Evolutionary conservation across 2,113 vertebrate genomes (phyloP), one percentile per base, ranked within the genome.

Genomic region (Rhegmatorhina hoffmannsi): DNA sequence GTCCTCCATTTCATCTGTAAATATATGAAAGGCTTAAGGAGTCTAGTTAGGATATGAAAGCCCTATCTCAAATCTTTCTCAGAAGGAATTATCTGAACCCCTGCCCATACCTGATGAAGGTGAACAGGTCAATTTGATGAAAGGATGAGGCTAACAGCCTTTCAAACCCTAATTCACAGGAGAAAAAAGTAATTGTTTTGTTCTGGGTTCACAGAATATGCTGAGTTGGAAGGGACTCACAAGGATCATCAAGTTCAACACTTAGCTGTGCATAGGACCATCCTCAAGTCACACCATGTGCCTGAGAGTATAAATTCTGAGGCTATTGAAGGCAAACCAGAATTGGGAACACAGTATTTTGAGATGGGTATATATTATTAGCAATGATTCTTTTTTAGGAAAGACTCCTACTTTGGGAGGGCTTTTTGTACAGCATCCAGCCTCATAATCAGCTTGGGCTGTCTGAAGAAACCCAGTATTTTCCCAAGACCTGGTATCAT

Each of bases 321-420:
- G 24, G 20, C 12, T 59, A 29, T 12, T 14, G 6, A 21, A 62
- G 34, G 34, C 40, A 50, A 66, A 47, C n/a, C 29, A 53, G 46
- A 66, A 9, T 9, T 24, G 18, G 14, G 7, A 28, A 0, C 5
- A 1, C 9, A 2, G 3, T 17, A 19, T 49, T 79, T 86, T 2
- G 9, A n/a, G 31, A 10, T 2, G 43, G 29, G 8, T 36, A 4
- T 23, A 20, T 11, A 8, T 6, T 21, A 33, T 19, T 7, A 62
- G 17, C 55, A 50, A 7, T 25, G n/a, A 24, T 33, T 67, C 11
- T 18, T 40, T 17, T 40, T 10, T 31, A 56, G 21, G 19, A 53
- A 70, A 77, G 24, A n/a, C 3, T 44, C 24, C 10, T 13, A 31
- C 3, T 63, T 64, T 52, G 64, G 13, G 63, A 74, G 25, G 13